Base-by-base conservation (phyloP, 2,888 invertebrate species). In the Coecobrya sp. region DNA sequence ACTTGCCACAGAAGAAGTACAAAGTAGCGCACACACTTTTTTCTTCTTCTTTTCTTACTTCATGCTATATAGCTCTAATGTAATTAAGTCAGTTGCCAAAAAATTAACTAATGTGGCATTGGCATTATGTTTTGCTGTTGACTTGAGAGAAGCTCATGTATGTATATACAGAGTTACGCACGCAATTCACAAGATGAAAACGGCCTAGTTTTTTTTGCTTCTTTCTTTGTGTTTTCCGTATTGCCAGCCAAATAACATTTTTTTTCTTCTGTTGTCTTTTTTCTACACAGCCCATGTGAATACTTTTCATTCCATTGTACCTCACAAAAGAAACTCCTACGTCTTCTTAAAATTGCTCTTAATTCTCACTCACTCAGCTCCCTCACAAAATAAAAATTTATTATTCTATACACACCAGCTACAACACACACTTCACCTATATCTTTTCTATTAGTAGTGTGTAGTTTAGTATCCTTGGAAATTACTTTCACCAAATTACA, bases 61-160 rank as follows among this genome's bases (percentile, higher is more conserved):
- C n/a, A n/a, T n/a, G n/a, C n/a, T n/a, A n/a, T 55, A 27, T 52
- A 52, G 36, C 55, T 30, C 16, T 65, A 68, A 49, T 30, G 70
- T 86, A 86, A 86, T 85, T 86, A 86, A 86, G 68, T 68, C 70
- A 65, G 70, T 70, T 86, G 86, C 86, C 86, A 86, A 86, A 70
- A 86, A 86, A 70, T 86, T 86, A 68, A 86, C 68, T 65, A 52
- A 27, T 68, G 70, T 70, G 30, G 70, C 86, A 49, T 86, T 82
- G 82, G 59, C 59, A 36, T 82, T 62, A 36, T 82, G 68, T 27
- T 52, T 7, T 36, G 30, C n/a, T 82, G 36, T 85, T 68, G 16
- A 49, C 68, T 85, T 85, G 49, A 49, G 49, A 49, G 42, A 45
- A 68, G 36, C 19, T 36, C 0, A 42, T 4, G n/a, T 19, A 42